These are phyloP conservation scores for Cryptus armator DNA, from an alignment of 2,888 invertebrate genomes.

Conservation along the genomic window DNA sequence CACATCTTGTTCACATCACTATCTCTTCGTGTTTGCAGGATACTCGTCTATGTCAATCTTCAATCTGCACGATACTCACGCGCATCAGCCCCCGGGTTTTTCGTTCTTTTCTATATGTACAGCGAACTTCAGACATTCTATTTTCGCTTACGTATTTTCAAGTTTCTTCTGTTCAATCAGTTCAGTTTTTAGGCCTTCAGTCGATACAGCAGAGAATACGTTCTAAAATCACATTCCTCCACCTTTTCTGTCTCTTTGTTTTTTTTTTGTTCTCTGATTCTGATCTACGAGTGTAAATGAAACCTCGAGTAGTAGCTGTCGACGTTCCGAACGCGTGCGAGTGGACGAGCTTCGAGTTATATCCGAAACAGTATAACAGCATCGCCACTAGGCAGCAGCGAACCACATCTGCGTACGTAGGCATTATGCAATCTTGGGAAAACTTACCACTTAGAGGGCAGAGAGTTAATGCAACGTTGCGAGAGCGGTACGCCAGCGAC, in stretches of 20 bases:
- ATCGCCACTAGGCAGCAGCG: not conserved
- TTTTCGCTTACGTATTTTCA: not conserved
- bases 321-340: not conserved
- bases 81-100: not conserved
- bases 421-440: slow-evolving; percentile 83
- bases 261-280: too few species aligned
- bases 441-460: slow-evolving; percentile 83
- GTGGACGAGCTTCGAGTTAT: slow-evolving; percentile 6
- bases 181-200: not conserved
- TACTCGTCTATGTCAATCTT: slow-evolving; percentile 1
- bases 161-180: not conserved
- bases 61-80: not conserved
- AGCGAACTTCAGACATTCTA: not conserved
- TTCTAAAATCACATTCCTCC: too few species aligned
- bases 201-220: too few species aligned
- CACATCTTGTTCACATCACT: slow-evolving; percentile 15
- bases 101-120: not conserved
- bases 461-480: slow-evolving; percentile 81
- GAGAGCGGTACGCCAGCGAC: slow-evolving; percentile 5
- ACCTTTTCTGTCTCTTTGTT: too few species aligned
- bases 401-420: slow-evolving; percentile 75
- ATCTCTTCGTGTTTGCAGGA: not conserved
- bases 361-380: not conserved
- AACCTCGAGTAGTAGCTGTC: not conserved
- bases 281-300: not conserved